Base-by-base conservation (phyloP, 2,888 invertebrate species). In the Synanthedon vespiformis region DNA sequence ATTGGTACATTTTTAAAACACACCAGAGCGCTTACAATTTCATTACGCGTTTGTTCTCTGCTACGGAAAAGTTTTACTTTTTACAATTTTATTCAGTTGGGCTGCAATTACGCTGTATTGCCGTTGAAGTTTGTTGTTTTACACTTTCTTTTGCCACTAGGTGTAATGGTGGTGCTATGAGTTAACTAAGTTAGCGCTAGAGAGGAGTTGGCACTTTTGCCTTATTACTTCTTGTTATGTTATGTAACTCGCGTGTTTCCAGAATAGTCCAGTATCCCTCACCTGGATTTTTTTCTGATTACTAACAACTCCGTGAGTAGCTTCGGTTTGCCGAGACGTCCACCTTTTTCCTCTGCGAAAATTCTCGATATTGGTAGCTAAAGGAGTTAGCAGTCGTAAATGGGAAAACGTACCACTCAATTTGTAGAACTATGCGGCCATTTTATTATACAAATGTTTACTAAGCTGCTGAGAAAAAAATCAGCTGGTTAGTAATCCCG, bases 81-180 rank as follows among this genome's bases (percentile, higher is more conserved):
- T 44, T 44, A 44, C 44, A 44, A 44, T 71, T 72, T 70, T 68
- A 67, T 70, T 70, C 68, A 72, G 63, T 72, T 63, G 65, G 62
- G 63, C 58, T 67, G 63, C 69, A 72, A 72, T 72, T 72, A 72
- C 71, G 62, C 59, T 63, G 44, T 44, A 44, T 44, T 64, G 67
- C 62, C 55, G 58, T 57, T 53, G 56, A 61, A 68, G 60, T 62
- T 64, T 60, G 61, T 65, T 61, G 65, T 69, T 70, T 62, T 63
- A 59, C 60, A 58, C 55, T 67, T 69, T 67, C 65, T 67, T 72
- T 72, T 70, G 59, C 63, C 58, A 54, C 57, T 59, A 58, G 52
- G 56, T 58, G 61, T 64, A 63, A 62, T 61, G 56, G 59, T 57
- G 44, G 44, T 44, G 44, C 44, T 44, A 44, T 44, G 44, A 44